phyloP scores from a whole-genome alignment of 2,797 vertebrate genomes.

The Etheostoma nigrum region DNA sequence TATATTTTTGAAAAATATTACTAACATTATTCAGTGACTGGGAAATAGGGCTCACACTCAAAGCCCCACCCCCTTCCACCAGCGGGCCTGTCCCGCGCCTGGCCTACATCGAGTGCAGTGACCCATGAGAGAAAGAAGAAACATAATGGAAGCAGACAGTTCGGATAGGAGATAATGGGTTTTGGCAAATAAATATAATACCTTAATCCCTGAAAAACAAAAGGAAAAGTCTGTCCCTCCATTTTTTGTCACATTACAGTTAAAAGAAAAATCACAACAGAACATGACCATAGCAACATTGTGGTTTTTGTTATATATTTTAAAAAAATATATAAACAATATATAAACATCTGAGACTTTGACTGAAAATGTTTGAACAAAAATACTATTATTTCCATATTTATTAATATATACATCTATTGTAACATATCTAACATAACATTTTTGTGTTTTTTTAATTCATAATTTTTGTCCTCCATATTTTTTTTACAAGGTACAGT shows the following conservation, averaged over 20 bases:
- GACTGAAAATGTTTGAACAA: neutral
- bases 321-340: conserved; percentile 1
- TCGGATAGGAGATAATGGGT: conserved; percentile 25
- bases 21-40: neutral
- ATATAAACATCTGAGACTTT: neutral
- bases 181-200: conserved; percentile 55
- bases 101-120: conserved; percentile 41
- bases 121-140: conserved; percentile 23
- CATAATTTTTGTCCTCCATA: neutral
- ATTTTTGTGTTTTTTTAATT: neutral
- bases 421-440: no score
- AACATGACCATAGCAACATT: neutral
- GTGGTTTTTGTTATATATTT: neutral
- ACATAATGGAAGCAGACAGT: conserved; percentile 44
- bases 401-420: no score
- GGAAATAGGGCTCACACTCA: neutral
- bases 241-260: conserved; percentile 23
- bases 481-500: neutral
- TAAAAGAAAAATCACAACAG: neutral
- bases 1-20: neutral
- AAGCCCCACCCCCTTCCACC: neutral
- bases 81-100: conserved; percentile 8
- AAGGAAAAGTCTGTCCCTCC: conserved; percentile 31
- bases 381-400: no score
- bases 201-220: conserved; percentile 53